phyloP scores from a whole-genome alignment of 2,113 vertebrate genomes.

The Coryphaenoides rupestris region DNA sequence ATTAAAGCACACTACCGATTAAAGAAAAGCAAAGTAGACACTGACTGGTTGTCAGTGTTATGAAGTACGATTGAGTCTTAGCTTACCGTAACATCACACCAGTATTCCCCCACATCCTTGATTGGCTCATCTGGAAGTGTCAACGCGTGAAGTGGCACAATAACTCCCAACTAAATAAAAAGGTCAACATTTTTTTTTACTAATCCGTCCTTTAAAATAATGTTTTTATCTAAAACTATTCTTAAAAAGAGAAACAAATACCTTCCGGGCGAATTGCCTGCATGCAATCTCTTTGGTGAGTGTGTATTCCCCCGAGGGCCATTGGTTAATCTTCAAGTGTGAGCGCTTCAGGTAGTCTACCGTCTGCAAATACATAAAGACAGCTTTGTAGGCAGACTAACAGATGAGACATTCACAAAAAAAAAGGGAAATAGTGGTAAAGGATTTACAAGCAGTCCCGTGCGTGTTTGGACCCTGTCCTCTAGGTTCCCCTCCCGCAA shows the following conservation, averaged over 20 bases:
- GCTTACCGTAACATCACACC: slow-evolving; percentile 89
- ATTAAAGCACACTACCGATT: background rate
- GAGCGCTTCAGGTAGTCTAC: slow-evolving; percentile 71
- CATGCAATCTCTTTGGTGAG: slow-evolving; percentile 81
- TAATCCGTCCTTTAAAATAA: background rate
- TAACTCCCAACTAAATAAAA: slow-evolving; percentile 71
- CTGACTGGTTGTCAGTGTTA: background rate
- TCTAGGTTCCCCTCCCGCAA: slow-evolving; percentile 65
- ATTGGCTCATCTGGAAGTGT: slow-evolving; percentile 82
- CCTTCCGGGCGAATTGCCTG: slow-evolving; percentile 76
- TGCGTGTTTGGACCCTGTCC: slow-evolving; percentile 78
- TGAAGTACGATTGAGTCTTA: background rate
- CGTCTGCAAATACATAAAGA: slow-evolving; percentile 67
- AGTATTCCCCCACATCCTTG: slow-evolving; percentile 80
- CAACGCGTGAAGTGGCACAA: slow-evolving; percentile 74
- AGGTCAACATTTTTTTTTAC: background rate
- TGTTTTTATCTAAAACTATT: background rate
- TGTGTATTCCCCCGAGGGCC: slow-evolving; percentile 72
- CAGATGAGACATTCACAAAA: background rate
- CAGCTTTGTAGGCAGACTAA: background rate
- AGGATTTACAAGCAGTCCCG: slow-evolving; percentile 76
- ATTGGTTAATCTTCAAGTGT: slow-evolving; percentile 76
- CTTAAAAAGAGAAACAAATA: slow-evolving; percentile 36
- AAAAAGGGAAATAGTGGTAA: background rate
- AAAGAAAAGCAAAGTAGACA: background rate